phyloP scores from a whole-genome alignment of 2,113 vertebrate species.

The Microtus pennsylvanicus region DNA sequence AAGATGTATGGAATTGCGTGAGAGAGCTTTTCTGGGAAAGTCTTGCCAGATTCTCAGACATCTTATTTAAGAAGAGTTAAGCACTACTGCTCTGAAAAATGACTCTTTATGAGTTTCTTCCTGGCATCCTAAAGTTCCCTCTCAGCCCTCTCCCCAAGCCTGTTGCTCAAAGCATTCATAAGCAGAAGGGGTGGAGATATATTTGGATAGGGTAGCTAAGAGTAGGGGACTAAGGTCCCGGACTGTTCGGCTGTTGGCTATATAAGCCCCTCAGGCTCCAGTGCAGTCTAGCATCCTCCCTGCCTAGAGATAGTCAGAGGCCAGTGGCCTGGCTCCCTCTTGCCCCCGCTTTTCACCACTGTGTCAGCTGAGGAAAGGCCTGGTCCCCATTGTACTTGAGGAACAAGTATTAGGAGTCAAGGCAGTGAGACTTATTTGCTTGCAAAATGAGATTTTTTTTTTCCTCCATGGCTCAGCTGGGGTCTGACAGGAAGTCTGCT shows the following conservation, averaged over 20 bases:
- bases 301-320: background rate
- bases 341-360: background rate
- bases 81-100: slow-evolving; percentile 12
- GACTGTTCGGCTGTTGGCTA: background rate
- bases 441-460: background rate
- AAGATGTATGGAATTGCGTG: background rate
- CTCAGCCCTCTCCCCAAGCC: background rate
- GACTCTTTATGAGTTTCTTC: slow-evolving; percentile 16
- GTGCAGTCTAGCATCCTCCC: background rate
- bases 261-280: background rate
- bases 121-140: background rate
- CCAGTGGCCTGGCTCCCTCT: rapidly evolving
- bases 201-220: background rate
- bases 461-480: background rate
- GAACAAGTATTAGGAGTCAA: background rate
- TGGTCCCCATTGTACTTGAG: background rate
- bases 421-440: background rate
- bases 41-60: slow-evolving; percentile 17
- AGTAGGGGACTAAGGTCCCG: background rate
- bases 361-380: background rate
- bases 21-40: slow-evolving; percentile 5
- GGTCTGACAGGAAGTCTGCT: slow-evolving; percentile 21
- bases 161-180: background rate
- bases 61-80: slow-evolving; percentile 12
- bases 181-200: background rate